Conservation (phyloP, 2,113 vertebrate species). For the Menura novaehollandiae region DNA sequence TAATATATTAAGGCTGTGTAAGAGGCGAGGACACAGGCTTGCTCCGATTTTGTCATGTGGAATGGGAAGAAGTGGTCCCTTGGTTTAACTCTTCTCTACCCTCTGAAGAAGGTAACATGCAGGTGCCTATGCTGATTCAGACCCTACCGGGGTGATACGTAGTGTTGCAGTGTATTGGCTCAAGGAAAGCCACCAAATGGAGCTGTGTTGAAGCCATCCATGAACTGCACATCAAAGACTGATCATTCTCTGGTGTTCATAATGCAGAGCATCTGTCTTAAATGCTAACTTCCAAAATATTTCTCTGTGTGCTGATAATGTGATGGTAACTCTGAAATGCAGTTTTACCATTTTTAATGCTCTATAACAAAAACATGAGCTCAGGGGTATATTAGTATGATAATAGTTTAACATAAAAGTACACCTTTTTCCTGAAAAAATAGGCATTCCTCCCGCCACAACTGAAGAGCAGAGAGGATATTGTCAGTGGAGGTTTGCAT, state of each 20-base stretch:
- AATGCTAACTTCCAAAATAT: not conserved
- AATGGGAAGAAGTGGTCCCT: not conserved
- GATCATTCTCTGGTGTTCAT: not conserved
- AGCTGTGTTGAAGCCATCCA: not conserved
- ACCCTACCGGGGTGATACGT: not conserved
- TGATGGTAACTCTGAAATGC: not conserved
- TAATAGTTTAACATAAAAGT: not conserved
- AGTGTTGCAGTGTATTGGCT: not conserved
- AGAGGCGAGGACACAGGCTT: not conserved
- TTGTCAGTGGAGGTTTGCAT: constrained; percentile 12
- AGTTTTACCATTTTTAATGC: not conserved
- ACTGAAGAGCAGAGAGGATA: not conserved
- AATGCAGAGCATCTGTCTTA: not conserved
- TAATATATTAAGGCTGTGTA: not conserved
- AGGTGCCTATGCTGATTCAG: not conserved
- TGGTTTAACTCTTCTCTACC: not conserved
- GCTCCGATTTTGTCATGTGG: rapidly evolving
- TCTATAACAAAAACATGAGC: not conserved
- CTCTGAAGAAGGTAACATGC: not conserved
- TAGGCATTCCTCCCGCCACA: not conserved
- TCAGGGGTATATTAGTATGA: not conserved
- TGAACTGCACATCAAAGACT: not conserved
- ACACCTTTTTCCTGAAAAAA: not conserved
- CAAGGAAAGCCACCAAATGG: not conserved
- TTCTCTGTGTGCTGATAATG: not conserved